A percentile compares a stretch with the other conserved stretches of the same genome.
phyloP scores from a whole-genome alignment of 2,113 vertebrate genomes.

The Takifugu bimaculatus region DNA sequence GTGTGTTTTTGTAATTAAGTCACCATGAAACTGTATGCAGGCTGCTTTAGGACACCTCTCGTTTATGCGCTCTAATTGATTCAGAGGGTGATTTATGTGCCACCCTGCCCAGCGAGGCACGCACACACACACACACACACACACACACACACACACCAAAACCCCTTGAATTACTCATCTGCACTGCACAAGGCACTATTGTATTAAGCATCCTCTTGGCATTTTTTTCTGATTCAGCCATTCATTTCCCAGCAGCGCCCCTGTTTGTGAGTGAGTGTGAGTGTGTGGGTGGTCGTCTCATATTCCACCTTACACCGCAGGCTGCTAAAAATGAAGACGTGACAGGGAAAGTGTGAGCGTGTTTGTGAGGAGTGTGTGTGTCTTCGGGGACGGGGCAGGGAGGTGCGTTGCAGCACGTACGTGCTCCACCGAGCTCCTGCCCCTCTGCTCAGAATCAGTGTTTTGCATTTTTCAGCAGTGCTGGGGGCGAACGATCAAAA shows the following conservation, averaged over 20 bases:
- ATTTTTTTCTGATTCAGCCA: constrained; percentile 51
- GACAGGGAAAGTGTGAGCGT: constrained; percentile 67
- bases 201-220: constrained; percentile 39
- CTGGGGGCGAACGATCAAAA: no score
- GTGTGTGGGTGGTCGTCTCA: constrained; percentile 60
- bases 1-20: constrained; percentile 30
- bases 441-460: not conserved
- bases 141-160: constrained; percentile 13
- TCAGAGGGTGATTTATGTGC: constrained; percentile 46
- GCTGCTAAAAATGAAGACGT: constrained; percentile 71
- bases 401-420: not conserved
- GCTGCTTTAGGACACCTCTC: constrained; percentile 35
- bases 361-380: constrained; percentile 41
- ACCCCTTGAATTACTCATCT: constrained; percentile 40
- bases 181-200: constrained; percentile 48
- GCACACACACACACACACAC: constrained; percentile 8
- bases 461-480: no score
- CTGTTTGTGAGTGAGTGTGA: constrained; percentile 23
- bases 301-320: constrained; percentile 54
- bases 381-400: constrained; percentile 1
- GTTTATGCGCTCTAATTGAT: constrained; percentile 52
- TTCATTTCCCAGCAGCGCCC: constrained; percentile 61
- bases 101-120: not conserved
- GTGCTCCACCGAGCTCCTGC: not conserved
- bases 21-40: constrained; percentile 22